Conservation (phyloP, 2,888 invertebrate genomes). For the Kuschelorhynchus macadamiae region DNA sequence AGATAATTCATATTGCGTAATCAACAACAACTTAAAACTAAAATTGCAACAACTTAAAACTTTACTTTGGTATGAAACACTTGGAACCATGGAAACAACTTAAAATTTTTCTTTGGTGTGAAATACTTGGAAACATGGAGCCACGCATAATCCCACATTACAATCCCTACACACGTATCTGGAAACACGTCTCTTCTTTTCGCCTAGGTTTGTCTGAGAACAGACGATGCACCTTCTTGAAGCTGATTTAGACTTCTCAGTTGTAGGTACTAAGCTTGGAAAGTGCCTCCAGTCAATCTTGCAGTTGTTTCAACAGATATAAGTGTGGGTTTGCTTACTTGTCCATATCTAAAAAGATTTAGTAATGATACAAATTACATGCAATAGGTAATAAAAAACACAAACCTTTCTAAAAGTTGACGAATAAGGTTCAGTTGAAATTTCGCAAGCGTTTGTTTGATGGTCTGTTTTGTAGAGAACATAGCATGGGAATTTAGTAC, state of each 20-base stretch:
- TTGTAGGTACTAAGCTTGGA: constrained; percentile 26
- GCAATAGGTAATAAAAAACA: constrained; percentile 15
- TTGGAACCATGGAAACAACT: constrained; percentile 8
- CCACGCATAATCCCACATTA: constrained; percentile 37
- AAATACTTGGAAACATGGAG: constrained; percentile 37
- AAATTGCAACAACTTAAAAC: background rate
- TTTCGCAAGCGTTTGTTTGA: constrained; percentile 20
- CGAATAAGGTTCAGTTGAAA: constrained; percentile 45
- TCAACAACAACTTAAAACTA: background rate
- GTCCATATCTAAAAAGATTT: background rate
- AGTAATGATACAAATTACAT: constrained; percentile 20
- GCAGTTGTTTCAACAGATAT: constrained; percentile 12
- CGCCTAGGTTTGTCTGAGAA: constrained; percentile 21
- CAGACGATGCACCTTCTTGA: constrained; percentile 40
- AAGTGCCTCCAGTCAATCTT: constrained; percentile 23
- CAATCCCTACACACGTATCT: constrained; percentile 39
- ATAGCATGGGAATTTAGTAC: constrained; percentile 53
- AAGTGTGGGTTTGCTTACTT: constrained; percentile 12
- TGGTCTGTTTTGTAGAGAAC: constrained; percentile 26
- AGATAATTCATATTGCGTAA: constrained; percentile 2
- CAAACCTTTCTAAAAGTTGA: constrained; percentile 35
- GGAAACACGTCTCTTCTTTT: constrained; percentile 34
- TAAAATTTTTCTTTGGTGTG: constrained; percentile 15
- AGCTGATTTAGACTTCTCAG: background rate
- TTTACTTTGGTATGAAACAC: no score